Conservation (phyloP, 2,797 vertebrate species). For the Melanotaenia pygmaea region DNA sequence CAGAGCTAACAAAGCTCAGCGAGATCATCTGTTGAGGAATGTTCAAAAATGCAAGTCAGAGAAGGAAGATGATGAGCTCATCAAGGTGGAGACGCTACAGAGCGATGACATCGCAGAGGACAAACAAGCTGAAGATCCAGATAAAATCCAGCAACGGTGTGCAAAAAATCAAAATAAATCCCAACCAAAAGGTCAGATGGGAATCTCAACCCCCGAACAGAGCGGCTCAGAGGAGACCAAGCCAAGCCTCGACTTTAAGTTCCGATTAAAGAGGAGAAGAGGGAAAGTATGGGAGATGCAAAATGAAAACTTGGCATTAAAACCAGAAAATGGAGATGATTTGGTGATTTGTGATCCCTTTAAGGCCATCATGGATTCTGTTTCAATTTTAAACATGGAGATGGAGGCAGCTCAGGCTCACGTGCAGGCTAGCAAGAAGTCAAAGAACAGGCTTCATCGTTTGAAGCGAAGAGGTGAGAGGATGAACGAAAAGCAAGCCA, state of each 20-base stretch:
- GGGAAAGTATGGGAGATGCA: slow-evolving; percentile 85
- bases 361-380: slow-evolving; percentile 84
- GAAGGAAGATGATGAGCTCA: slow-evolving; percentile 19
- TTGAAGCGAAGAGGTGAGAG: slow-evolving; percentile 66
- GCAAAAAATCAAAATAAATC: not conserved
- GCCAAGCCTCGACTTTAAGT: slow-evolving; percentile 75
- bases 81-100: not conserved
- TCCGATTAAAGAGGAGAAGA: slow-evolving; percentile 81
- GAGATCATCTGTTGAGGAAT: slow-evolving; percentile 39
- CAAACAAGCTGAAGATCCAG: not conserved
- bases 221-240: slow-evolving; percentile 58
- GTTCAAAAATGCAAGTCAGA: slow-evolving; percentile 49
- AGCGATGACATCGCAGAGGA: slow-evolving; percentile 12
- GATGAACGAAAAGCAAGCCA: slow-evolving; percentile 35
- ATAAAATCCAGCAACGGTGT: not conserved
- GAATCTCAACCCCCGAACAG: slow-evolving; percentile 20
- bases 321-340: slow-evolving; percentile 57
- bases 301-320: slow-evolving; percentile 45
- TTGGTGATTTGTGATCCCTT: slow-evolving; percentile 74
- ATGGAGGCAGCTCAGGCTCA: slow-evolving; percentile 82
- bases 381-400: slow-evolving; percentile 83
- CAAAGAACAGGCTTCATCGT: slow-evolving; percentile 71
- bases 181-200: slow-evolving; percentile 13
- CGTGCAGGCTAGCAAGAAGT: slow-evolving; percentile 74
- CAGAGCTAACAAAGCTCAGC: slow-evolving; percentile 43